A percentile compares a stretch with the other conserved stretches of the same genome.
These are phyloP conservation scores for Chalcis sispes DNA, from an alignment of 2,888 invertebrate genomes.

Conservation along the genomic window DNA sequence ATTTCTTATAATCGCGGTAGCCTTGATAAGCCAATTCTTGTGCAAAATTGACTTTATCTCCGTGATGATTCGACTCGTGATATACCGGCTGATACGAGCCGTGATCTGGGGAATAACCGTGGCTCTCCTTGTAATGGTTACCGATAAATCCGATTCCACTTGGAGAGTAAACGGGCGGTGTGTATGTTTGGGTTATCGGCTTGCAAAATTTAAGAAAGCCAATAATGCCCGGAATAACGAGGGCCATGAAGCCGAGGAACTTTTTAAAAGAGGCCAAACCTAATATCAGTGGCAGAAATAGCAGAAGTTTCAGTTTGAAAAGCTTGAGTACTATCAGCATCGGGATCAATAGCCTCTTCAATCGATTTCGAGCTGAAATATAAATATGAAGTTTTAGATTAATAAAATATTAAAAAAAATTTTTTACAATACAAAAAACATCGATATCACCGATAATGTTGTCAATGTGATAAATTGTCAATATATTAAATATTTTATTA, in stretches of 20 bases:
- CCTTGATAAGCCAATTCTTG: constrained; percentile 87
- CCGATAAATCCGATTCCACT: constrained; percentile 84
- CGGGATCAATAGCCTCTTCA: constrained; percentile 90
- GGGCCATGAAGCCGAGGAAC: constrained; percentile 87
- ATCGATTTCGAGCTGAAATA: constrained; percentile 84
- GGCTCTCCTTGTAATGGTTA: constrained; percentile 77
- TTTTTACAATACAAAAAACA: too few relatives aligned
- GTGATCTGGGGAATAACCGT: constrained; percentile 1
- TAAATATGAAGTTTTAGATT: constrained; percentile 4
- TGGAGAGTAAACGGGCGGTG: constrained; percentile 83
- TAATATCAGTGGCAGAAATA: constrained; percentile 89
- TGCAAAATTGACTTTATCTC: constrained; percentile 81
- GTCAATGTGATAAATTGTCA: too few relatives aligned
- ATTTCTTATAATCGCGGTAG: constrained; percentile 72
- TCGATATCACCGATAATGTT: too few relatives aligned
- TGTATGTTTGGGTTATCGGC: constrained; percentile 79
- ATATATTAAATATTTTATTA: too few relatives aligned
- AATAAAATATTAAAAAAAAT: too few relatives aligned
- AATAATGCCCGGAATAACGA: constrained; percentile 88
- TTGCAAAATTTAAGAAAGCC: constrained; percentile 92
- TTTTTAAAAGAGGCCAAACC: constrained; percentile 92
- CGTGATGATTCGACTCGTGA: constrained; percentile 67
- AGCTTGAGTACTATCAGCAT: constrained; percentile 88
- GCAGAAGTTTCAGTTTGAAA: constrained; percentile 88
- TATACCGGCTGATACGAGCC: constrained; percentile 73